These are phyloP conservation scores for Acanthisitta chloris DNA, from an alignment of 2,113 vertebrate genomes.

Conservation along the genomic window DNA sequence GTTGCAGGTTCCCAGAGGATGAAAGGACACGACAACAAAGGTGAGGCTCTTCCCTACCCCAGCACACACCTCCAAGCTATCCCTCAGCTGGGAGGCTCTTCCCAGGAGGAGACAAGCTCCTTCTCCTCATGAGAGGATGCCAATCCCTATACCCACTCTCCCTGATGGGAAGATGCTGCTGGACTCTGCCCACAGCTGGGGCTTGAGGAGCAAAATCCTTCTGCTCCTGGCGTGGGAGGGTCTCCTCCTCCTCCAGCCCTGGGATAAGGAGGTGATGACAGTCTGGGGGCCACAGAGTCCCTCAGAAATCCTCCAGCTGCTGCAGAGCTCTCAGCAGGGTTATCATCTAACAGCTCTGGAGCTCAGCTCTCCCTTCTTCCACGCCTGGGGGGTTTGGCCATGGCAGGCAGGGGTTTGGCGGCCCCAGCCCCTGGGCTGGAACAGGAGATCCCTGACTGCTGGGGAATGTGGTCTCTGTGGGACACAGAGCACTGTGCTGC, in stretches of 20 bases:
- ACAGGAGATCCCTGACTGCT: neutral
- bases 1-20: slow-evolving; percentile 21
- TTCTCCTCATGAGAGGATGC: neutral
- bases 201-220: neutral
- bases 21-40: slow-evolving; percentile 21
- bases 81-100: neutral
- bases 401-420: neutral
- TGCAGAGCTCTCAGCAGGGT: neutral
- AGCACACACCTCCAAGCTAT: fast-evolving
- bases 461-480: neutral
- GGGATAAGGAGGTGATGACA: neutral
- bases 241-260: neutral
- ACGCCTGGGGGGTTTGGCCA: fast-evolving
- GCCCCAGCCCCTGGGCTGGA: neutral
- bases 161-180: neutral
- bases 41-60: neutral
- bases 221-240: neutral
- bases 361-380: neutral
- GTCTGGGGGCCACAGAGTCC: neutral
- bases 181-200: neutral
- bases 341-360: neutral
- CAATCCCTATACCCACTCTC: neutral
- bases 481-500: fast-evolving
- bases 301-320: neutral
- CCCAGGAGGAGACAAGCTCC: neutral